Evolutionary conservation across 2,888 invertebrate genomes (phyloP).

Genomic region (Acronicta aceris): DNA sequence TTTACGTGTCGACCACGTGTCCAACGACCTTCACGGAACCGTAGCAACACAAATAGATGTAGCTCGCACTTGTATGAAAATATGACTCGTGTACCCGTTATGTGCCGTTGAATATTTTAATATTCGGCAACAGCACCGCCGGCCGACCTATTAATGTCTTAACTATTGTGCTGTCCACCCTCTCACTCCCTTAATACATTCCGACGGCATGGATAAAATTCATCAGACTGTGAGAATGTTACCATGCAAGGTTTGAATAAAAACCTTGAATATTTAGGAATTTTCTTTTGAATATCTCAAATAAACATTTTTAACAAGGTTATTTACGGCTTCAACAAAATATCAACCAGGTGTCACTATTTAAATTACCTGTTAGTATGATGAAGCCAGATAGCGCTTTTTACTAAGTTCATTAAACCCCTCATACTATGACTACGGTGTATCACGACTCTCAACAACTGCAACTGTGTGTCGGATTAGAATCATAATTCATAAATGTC

Average conservation of each 20-base stretch:
- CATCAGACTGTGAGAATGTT: background rate
- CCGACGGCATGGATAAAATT: constrained; percentile 8
- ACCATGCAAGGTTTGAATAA: background rate
- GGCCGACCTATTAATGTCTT: constrained; percentile 20
- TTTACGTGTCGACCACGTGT: constrained; percentile 75
- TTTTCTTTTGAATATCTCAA: background rate
- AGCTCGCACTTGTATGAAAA: constrained; percentile 41
- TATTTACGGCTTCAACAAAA: too few relatives aligned
- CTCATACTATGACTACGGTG: background rate
- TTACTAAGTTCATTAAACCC: constrained; percentile 18
- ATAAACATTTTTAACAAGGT: background rate
- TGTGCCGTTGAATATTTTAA: constrained; percentile 44
- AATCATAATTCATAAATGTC: constrained; percentile 26
- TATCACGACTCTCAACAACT: constrained; percentile 10
- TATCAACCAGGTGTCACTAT: background rate
- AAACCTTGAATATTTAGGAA: too few relatives aligned
- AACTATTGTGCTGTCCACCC: constrained; percentile 8
- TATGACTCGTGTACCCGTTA: constrained; percentile 26
- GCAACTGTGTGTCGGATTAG: constrained; percentile 20
- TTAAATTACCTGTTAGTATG: background rate
- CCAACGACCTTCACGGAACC: constrained; percentile 72
- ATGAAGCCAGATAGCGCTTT: constrained; percentile 9
- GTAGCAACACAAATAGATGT: constrained; percentile 59
- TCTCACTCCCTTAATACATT: constrained; percentile 2
- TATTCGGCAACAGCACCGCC: constrained; percentile 19